These are phyloP conservation scores for Colossoma macropomum DNA, from an alignment of 2,113 vertebrate species.

Conservation along the genomic window DNA sequence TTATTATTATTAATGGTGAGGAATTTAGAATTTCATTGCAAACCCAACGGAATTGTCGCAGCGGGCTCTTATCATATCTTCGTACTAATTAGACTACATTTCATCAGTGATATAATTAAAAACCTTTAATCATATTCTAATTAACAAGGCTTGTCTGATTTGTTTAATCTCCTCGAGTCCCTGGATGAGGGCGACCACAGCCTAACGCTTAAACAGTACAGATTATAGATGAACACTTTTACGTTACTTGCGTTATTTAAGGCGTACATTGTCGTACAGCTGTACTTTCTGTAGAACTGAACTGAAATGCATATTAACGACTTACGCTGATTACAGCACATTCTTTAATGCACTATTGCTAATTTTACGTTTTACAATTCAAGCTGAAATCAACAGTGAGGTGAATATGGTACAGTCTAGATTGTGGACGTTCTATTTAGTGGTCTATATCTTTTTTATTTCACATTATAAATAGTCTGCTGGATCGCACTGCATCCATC, in stretches of 20 bases:
- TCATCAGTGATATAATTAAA: constrained; percentile 89
- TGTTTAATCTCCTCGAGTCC: constrained; percentile 85
- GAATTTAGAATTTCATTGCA: constrained; percentile 77
- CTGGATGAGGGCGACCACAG: constrained; percentile 71
- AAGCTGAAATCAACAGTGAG: too few species aligned
- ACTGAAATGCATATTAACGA: too few species aligned
- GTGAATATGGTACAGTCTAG: too few species aligned
- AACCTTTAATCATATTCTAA: constrained; percentile 92
- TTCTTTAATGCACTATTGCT: too few species aligned
- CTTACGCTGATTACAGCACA: too few species aligned
- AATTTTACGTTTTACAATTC: too few species aligned
- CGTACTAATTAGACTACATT: constrained; percentile 86
- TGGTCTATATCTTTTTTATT: background rate
- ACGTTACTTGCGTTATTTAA: background rate
- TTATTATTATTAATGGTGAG: constrained; percentile 81
- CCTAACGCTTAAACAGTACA: background rate
- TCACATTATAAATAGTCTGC: background rate
- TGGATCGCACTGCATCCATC: background rate
- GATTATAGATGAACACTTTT: background rate
- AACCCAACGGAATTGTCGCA: constrained; percentile 77
- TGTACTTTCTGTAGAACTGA: too few species aligned
- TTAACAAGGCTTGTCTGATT: constrained; percentile 91
- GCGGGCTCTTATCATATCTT: constrained; percentile 88
- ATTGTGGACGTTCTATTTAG: too few species aligned
- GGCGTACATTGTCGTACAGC: too few species aligned